These are phyloP conservation scores for Agrypnus murinus DNA, from an alignment of 2,888 invertebrate genomes.

Conservation along the genomic window DNA sequence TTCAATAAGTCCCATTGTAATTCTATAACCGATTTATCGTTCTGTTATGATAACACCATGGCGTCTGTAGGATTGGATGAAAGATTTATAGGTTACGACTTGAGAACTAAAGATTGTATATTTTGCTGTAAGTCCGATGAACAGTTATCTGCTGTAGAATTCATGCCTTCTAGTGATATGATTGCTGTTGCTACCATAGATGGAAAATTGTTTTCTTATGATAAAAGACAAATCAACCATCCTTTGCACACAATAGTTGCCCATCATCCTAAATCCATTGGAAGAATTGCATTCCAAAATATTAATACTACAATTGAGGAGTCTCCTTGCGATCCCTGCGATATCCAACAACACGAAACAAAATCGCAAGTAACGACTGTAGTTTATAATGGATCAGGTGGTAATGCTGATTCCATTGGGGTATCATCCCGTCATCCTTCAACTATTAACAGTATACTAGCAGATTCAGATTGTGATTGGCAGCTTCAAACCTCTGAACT, in stretches of 20 bases:
- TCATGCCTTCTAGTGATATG: slow-evolving; percentile 54
- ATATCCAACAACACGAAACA: not conserved
- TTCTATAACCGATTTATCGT: slow-evolving; percentile 52
- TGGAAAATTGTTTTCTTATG: slow-evolving; percentile 58
- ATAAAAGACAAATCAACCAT: slow-evolving; percentile 52
- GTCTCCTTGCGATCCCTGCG: not conserved
- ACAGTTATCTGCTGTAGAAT: slow-evolving; percentile 56
- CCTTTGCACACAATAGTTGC: slow-evolving; percentile 47
- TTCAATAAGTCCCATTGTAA: slow-evolving; percentile 43
- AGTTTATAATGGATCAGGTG: not conserved
- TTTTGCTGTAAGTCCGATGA: slow-evolving; percentile 50
- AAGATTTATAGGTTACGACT: slow-evolving; percentile 55
- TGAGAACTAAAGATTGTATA: slow-evolving; percentile 49
- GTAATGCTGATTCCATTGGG: not conserved
- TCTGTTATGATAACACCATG: slow-evolving; percentile 50
- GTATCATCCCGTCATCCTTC: not conserved
- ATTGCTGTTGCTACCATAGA: slow-evolving; percentile 56
- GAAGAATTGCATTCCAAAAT: slow-evolving; percentile 40
- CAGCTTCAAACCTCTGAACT: not conserved
- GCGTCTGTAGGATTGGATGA: slow-evolving; percentile 54
- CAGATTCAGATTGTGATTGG: not conserved
- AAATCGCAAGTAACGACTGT: not conserved
- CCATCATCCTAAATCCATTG: slow-evolving; percentile 41
- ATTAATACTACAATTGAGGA: not conserved
- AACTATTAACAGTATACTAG: not conserved